Conservation (phyloP, 2,888 invertebrate species). For the Stomorhina lunata region DNA sequence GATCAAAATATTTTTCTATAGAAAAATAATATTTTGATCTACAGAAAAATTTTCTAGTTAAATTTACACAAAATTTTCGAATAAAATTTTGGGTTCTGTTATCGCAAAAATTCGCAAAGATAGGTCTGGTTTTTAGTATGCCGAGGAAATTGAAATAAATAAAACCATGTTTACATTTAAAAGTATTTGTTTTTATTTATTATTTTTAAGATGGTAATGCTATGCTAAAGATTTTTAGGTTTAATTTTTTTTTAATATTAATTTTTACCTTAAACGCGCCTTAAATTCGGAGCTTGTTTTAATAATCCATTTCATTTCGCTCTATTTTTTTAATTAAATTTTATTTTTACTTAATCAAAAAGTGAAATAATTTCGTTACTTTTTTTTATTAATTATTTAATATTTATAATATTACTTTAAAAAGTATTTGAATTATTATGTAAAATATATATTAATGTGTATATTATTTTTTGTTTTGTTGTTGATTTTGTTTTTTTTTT, state of each 20-base stretch:
- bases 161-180: constrained; percentile 56
- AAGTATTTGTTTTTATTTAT: constrained; percentile 55
- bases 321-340: too few species aligned
- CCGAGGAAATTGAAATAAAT: background rate
- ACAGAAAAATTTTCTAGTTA: too few species aligned
- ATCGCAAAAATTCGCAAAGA: too few species aligned
- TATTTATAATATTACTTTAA: constrained; percentile 75
- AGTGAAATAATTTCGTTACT: constrained; percentile 63
- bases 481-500: constrained; percentile 32
- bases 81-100: too few species aligned
- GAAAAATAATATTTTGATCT: too few species aligned
- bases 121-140: too few species aligned
- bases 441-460: constrained; percentile 61
- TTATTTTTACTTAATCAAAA: constrained; percentile 46
- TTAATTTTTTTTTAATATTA: constrained; percentile 31
- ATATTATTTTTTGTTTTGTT: constrained; percentile 13
- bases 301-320: constrained; percentile 28
- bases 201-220: constrained; percentile 63
- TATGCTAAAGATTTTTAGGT: constrained; percentile 54
- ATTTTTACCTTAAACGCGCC: constrained; percentile 18
- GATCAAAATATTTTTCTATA: too few species aligned
- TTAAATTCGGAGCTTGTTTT: constrained; percentile 36
- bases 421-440: constrained; percentile 74
- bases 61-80: too few species aligned
- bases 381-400: constrained; percentile 64